Evolutionary conservation across 1,140 invertebrate genomes (phyloP).

Genomic region (Calephelis nemesis): DNA sequence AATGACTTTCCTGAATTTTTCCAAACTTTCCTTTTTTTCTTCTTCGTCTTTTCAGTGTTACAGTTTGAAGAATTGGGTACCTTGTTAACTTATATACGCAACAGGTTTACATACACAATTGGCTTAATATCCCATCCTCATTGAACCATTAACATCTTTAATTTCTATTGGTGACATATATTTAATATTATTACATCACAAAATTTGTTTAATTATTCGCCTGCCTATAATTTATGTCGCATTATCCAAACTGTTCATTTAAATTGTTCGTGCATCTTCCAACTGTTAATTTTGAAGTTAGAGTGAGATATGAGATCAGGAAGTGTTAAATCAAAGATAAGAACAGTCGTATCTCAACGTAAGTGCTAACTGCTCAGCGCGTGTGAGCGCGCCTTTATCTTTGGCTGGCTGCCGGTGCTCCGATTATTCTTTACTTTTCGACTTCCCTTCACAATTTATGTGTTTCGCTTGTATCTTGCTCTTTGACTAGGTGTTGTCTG

Average conservation of each 20-base stretch:
- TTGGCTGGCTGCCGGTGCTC: constrained; percentile 32
- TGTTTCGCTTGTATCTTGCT: constrained; percentile 14
- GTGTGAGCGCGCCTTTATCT: constrained; percentile 33
- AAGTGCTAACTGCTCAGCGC: constrained; percentile 35
- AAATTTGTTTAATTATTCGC: too few species aligned
- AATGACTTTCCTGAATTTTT: too few species aligned
- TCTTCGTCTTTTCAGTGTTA: too few species aligned
- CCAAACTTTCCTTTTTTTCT: too few species aligned
- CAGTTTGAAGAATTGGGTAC: too few species aligned
- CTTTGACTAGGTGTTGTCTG: constrained; percentile 8
- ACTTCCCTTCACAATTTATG: constrained; percentile 25
- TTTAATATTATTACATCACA: too few species aligned
- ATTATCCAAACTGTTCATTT: background rate
- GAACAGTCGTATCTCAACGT: constrained; percentile 25
- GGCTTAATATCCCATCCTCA: too few species aligned
- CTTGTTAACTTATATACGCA: too few species aligned
- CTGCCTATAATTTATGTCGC: too few species aligned
- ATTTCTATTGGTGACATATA: too few species aligned
- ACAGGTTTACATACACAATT: too few species aligned
- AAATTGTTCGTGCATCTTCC: background rate
- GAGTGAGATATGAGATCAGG: constrained; percentile 22
- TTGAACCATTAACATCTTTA: too few species aligned
- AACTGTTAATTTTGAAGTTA: constrained; percentile 13
- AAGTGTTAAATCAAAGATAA: constrained; percentile 32
- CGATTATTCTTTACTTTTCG: constrained; percentile 28